Base-by-base conservation (phyloP, 2,113 vertebrate species). In the Oreotragus oreotragus region DNA sequence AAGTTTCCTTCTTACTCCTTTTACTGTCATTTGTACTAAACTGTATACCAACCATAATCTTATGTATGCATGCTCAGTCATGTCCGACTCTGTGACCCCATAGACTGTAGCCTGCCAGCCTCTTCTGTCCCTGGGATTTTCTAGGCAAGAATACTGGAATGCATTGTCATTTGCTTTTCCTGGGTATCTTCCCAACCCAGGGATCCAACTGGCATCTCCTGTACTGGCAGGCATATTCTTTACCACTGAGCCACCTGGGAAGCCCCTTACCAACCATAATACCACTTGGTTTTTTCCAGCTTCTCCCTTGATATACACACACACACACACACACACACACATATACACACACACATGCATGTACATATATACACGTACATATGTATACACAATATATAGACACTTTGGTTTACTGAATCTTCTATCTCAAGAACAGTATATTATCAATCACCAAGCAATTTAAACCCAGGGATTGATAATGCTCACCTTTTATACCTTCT, bases 311-410 rank as follows among this genome's bases (percentile, higher is more conserved):
- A 39, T 23, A 12, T 25, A 23, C 13, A 76, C 2, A 43, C 6
- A 76, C 0, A 39, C 0, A 43, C 2, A 25, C 0, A 73, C 0
- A 47, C 15, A 79, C 15, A 49, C 0, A 30, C 43, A 79, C 13
- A 47, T 2, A 64, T 4, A 64, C 2, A 17, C 4, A 39, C 2
- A 13, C 36, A 25, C 10, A 19, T 0, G 2, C 15, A 11, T 2
- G 10, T 19, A 33, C 19, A 33, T 73, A 73, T 73, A 43, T 36
- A 43, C 70, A 76, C 0, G 1, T 27, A 51, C 30, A 51, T 51
- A 51, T 21, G 49, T 12, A 51, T n/a, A n/a, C 17, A 81, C 30
- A 81, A 47, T 28, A 47, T 43, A 47, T 16, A 77, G 39, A 17
- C 19, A n/a, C 79, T 53, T 89, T 49, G 49, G 39, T 7, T 70